Evolutionary conservation across 2,113 vertebrate species (phyloP).

Genomic region (Sylvilagus bachmani): DNA sequence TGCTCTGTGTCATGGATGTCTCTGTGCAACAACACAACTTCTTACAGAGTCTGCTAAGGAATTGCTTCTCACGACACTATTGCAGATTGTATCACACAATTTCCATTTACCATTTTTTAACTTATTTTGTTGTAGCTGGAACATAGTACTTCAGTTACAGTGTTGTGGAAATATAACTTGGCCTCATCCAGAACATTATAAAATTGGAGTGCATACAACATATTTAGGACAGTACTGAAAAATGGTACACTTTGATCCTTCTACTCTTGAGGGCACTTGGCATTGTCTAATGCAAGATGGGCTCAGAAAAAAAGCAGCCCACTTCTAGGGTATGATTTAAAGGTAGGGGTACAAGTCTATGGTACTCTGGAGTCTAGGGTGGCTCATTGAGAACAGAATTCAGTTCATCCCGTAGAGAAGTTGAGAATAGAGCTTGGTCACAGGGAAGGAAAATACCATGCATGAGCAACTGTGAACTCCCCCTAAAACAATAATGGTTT

Average conservation of each 20-base stretch:
- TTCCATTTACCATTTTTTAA: constrained; percentile 56
- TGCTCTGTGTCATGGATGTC: background rate
- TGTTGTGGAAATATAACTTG: background rate
- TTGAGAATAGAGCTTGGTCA: background rate
- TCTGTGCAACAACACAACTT: background rate
- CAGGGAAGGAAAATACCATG: background rate
- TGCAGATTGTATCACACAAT: background rate
- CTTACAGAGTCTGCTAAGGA: background rate
- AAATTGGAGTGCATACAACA: background rate
- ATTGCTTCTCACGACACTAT: background rate
- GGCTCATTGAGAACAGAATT: background rate
- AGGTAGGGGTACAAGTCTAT: background rate
- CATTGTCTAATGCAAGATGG: background rate
- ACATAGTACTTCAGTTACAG: constrained; percentile 8
- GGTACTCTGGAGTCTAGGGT: background rate
- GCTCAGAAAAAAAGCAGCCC: background rate
- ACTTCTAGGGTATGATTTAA: constrained; percentile 7
- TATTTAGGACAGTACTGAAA: background rate
- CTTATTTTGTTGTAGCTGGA: constrained; percentile 8
- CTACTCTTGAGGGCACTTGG: background rate
- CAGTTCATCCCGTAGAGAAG: background rate
- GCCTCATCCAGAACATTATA: background rate
- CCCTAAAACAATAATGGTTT: background rate
- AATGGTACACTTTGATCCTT: background rate
- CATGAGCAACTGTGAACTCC: background rate